A percentile compares a stretch with the other conserved stretches of the same genome.
These are phyloP conservation scores for Clivina fossor DNA, from an alignment of 2,888 invertebrate genomes.

Conservation along the genomic window DNA sequence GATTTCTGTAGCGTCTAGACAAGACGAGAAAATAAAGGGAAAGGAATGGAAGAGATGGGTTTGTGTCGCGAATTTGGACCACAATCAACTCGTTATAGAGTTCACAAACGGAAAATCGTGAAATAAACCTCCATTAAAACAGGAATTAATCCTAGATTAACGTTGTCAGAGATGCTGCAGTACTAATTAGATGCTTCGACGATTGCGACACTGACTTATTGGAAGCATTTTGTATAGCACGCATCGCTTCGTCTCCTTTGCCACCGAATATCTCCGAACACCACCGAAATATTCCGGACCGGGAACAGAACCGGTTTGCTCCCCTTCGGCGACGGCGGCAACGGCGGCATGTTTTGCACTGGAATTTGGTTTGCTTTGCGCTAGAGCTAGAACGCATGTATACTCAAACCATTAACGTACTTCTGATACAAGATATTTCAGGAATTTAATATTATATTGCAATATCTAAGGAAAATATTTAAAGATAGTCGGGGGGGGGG, in stretches of 20 bases:
- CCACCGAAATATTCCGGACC: slow-evolving; percentile 6
- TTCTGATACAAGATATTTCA: slow-evolving; percentile 43
- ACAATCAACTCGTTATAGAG: slow-evolving; percentile 29
- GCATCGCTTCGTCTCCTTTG: slow-evolving; percentile 25
- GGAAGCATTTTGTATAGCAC: slow-evolving; percentile 38
- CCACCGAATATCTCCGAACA: slow-evolving; percentile 8
- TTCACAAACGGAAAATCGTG: slow-evolving; percentile 27
- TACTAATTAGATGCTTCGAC: slow-evolving; percentile 56
- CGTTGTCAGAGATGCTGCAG: slow-evolving; percentile 54
- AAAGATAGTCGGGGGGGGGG: slow-evolving; percentile 21
- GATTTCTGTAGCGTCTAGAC: no score
- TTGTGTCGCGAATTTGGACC: slow-evolving; percentile 13
- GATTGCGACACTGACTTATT: slow-evolving; percentile 55
- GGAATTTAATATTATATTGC: slow-evolving; percentile 45
- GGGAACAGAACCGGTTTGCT: slow-evolving; percentile 8
- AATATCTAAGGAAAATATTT: slow-evolving; percentile 32
- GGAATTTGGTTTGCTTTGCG: slow-evolving; percentile 32
- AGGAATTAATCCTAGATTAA: slow-evolving; percentile 54
- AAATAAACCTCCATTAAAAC: slow-evolving; percentile 47
- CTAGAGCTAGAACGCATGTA: slow-evolving; percentile 30
- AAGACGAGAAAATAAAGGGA: no score
- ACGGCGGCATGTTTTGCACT: slow-evolving; percentile 17
- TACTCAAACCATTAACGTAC: slow-evolving; percentile 37
- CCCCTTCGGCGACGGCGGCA: slow-evolving; percentile 7
- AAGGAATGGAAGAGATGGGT: no score